A percentile compares a stretch with the other conserved stretches of the same genome.
phyloP scores from a whole-genome alignment of 2,888 invertebrate species.

The Cosmorhoe ocellata region DNA sequence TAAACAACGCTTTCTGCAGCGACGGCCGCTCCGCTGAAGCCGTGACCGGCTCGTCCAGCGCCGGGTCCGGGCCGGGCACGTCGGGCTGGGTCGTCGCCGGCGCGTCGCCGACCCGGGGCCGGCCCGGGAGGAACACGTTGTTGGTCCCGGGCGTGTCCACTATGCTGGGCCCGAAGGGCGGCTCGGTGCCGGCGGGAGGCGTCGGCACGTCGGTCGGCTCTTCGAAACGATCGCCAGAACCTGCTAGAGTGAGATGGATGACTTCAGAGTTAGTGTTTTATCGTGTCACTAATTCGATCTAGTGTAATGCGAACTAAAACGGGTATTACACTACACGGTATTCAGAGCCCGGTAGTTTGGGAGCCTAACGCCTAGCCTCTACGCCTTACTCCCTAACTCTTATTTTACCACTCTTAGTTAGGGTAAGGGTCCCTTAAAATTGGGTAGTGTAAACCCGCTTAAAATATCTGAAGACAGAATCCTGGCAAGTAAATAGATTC shows the following conservation, averaged over 20 bases:
- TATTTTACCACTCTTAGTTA: too few relatives aligned
- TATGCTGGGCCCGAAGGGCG: constrained; percentile 54
- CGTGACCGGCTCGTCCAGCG: constrained; percentile 53
- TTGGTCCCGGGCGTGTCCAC: constrained; percentile 50
- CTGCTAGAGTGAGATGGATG: constrained; percentile 35
- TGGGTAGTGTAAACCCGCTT: too few relatives aligned
- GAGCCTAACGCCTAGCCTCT: too few relatives aligned
- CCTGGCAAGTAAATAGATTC: too few relatives aligned
- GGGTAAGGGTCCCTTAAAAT: too few relatives aligned
- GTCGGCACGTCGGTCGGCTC: constrained; percentile 42
- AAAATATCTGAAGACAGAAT: too few relatives aligned
- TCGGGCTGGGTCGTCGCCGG: constrained; percentile 20
- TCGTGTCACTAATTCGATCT: too few relatives aligned
- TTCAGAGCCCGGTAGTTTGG: too few relatives aligned
- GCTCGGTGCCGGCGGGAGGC: constrained; percentile 39
- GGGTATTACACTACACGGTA: too few relatives aligned
- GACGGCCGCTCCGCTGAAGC: constrained; percentile 72
- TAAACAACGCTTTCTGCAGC: constrained; percentile 85
- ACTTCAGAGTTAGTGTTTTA: too few relatives aligned
- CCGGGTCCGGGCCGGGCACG: constrained; percentile 20
- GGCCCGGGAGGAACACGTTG: constrained; percentile 48
- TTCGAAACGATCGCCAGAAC: constrained; percentile 55
- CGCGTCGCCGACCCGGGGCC: constrained; percentile 34
- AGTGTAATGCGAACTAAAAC: too few relatives aligned
- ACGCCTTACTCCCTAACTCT: too few relatives aligned